phyloP scores from a whole-genome alignment of 2,888 invertebrate genomes.

The Nyleta sp. region DNA sequence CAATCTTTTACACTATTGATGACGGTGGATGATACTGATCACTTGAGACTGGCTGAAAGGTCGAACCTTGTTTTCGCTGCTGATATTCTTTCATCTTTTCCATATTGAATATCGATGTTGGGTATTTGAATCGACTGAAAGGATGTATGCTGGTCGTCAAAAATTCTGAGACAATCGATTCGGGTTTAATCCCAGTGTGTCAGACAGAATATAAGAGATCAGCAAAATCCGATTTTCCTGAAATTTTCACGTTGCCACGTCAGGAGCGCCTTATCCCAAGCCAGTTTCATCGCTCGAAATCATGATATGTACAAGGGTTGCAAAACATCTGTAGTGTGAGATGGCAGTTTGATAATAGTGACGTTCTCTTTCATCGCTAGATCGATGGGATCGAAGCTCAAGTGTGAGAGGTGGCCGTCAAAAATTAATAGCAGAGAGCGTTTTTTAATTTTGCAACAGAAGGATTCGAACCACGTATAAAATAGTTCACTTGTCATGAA shows the following conservation, averaged over 20 bases:
- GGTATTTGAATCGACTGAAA: conserved; percentile 14
- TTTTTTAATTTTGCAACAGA: conserved; percentile 8
- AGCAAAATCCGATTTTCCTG: conserved; percentile 19
- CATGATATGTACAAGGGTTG: conserved; percentile 31
- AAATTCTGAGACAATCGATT: conserved; percentile 29
- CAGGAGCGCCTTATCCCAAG: conserved; percentile 27
- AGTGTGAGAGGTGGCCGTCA: conserved; percentile 25
- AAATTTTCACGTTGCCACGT: conserved; percentile 25
- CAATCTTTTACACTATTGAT: too few relatives aligned
- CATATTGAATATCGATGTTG: conserved; percentile 9
- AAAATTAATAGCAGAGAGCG: conserved; percentile 12
- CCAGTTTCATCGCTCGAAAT: conserved; percentile 21
- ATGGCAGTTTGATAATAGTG: conserved; percentile 30
- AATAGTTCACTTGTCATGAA: conserved; percentile 27
- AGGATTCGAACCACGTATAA: conserved; percentile 9
- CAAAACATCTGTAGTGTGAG: conserved; percentile 27
- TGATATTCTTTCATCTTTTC: conserved; percentile 27
- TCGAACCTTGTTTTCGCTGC: not conserved
- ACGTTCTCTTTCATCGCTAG: conserved; percentile 25
- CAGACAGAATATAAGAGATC: conserved; percentile 30
- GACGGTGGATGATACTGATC: not conserved
- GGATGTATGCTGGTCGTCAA: conserved; percentile 15
- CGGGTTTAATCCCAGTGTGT: conserved; percentile 1
- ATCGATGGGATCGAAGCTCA: conserved; percentile 19
- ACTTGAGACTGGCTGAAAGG: not conserved